A percentile compares a stretch with the other conserved stretches of the same genome.
Conservation (phyloP, 2,113 vertebrate species). For the Apeltes quadracus region DNA sequence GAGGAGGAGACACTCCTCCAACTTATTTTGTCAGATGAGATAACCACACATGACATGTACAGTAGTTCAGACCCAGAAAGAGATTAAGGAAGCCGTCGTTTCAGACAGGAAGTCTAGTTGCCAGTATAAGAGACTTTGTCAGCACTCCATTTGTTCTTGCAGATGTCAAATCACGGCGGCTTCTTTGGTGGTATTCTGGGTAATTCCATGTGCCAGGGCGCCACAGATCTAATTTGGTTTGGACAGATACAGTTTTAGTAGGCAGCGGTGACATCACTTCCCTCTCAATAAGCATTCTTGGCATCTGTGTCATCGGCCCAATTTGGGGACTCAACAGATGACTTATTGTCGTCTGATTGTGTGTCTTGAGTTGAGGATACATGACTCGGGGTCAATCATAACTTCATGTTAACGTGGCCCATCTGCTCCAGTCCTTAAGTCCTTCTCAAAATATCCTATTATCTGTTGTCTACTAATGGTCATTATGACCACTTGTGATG, state of each 20-base stretch:
- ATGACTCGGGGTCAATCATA: slow-evolving; percentile 45
- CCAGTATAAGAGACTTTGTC: slow-evolving; percentile 54
- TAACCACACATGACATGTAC: slow-evolving; percentile 30
- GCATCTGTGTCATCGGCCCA: slow-evolving; percentile 69
- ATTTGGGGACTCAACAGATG: slow-evolving; percentile 75
- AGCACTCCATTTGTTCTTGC: slow-evolving; percentile 52
- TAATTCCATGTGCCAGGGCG: slow-evolving; percentile 75
- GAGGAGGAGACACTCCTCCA: neutral
- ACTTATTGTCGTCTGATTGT: slow-evolving; percentile 72
- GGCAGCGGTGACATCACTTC: slow-evolving; percentile 76
- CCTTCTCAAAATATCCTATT: slow-evolving; percentile 1
- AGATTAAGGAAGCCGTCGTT: slow-evolving; percentile 27
- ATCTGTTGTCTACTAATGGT: slow-evolving; percentile 2
- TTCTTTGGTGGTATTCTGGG: slow-evolving; percentile 72
- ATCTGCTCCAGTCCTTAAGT: neutral
- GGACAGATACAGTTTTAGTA: slow-evolving; percentile 74
- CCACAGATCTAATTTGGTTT: slow-evolving; percentile 78
- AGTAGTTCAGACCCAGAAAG: slow-evolving; percentile 35
- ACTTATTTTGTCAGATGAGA: slow-evolving; percentile 1
- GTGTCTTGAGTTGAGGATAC: slow-evolving; percentile 39
- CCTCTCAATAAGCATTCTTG: slow-evolving; percentile 72
- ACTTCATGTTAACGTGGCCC: slow-evolving; percentile 31
- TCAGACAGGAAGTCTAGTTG: slow-evolving; percentile 52
- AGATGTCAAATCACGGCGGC: slow-evolving; percentile 57
- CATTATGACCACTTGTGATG: neutral